Base-by-base conservation (phyloP, 92 coral and sea anemone genomes). In the Isaurus tuberculatus region DNA sequence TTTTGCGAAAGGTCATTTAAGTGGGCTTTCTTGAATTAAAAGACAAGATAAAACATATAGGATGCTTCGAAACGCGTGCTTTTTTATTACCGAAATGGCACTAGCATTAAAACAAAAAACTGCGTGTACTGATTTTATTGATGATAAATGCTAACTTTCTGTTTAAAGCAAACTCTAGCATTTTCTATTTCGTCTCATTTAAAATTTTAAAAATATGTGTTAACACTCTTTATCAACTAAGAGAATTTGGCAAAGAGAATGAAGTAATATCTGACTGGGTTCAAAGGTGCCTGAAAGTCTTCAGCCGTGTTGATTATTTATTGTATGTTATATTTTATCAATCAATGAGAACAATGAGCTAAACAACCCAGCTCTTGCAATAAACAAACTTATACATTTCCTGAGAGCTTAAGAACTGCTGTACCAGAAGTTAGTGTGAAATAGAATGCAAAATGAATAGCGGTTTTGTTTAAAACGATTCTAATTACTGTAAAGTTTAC, bases 401-500 rank as follows among this genome's bases (percentile, higher is more conserved):
- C 69, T 25, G 4, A 63, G 17, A 27, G 69, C 69, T 17, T 26
- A 14, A 0, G 33, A 28, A 22, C 17, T 8, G 5, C 33, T 8
- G 34, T 25, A 29, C 19, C 27, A 63, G 19, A 63, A 26, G 16
- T 4, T 10, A 63, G 32, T 22, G 16, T 63, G 11, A 19, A 63
- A 63, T 63, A 27, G 32, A 5, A 26, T n/a, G n/a, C n/a, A n/a
- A n/a, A 5, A 63, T 5, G 13, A 63, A 63, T 22, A 26, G 1
- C 69, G 15, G 1, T 63, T 19, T 26, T 63, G 69, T 63, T 63
- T 26, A 63, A 63, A 63, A 40, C 46, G 34, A 63, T 9, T 63
- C 32, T 63, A 63, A 63, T 63, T 63, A 29, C 69, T 63, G 69
- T 63, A 29, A 63, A 63, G 69, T 63, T 63, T 63, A 63, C 69